phyloP scores from a whole-genome alignment of 2,888 invertebrate species.

The Pristionchus exspectatus region DNA sequence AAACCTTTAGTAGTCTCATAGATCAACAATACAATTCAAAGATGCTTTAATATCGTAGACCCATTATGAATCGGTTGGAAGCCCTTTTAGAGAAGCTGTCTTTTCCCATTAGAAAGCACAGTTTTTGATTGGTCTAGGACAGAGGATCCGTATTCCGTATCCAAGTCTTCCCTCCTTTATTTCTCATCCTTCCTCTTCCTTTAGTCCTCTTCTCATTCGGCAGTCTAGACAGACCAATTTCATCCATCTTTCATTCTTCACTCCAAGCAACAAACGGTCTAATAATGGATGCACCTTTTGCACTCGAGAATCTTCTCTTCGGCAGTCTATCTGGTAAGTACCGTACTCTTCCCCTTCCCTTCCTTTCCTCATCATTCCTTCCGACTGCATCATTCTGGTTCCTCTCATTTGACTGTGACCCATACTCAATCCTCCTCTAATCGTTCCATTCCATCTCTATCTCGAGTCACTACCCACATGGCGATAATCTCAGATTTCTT shows the following conservation, averaged over 20 bases:
- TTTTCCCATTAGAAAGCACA: background rate
- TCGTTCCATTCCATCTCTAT: background rate
- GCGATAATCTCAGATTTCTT: background rate
- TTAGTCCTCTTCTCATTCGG: background rate
- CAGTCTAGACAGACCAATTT: background rate
- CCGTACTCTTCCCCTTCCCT: background rate
- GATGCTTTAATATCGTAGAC: background rate
- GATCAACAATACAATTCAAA: background rate
- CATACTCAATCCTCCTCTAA: background rate
- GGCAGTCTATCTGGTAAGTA: background rate
- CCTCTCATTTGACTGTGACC: background rate
- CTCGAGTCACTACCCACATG: background rate
- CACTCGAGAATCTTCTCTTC: background rate
- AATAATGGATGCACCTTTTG: background rate
- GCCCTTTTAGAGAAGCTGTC: background rate
- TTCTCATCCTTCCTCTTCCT: background rate
- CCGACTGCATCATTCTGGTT: background rate
- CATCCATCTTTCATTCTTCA: background rate
- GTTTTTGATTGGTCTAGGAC: conserved; percentile 14
- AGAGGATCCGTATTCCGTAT: background rate
- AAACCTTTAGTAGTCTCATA: background rate
- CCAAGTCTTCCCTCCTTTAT: background rate
- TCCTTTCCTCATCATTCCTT: background rate
- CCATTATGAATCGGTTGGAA: background rate
- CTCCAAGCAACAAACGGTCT: background rate